Base-by-base conservation (phyloP, 2,888 invertebrate species). In the Ectemnius lituratus region DNA sequence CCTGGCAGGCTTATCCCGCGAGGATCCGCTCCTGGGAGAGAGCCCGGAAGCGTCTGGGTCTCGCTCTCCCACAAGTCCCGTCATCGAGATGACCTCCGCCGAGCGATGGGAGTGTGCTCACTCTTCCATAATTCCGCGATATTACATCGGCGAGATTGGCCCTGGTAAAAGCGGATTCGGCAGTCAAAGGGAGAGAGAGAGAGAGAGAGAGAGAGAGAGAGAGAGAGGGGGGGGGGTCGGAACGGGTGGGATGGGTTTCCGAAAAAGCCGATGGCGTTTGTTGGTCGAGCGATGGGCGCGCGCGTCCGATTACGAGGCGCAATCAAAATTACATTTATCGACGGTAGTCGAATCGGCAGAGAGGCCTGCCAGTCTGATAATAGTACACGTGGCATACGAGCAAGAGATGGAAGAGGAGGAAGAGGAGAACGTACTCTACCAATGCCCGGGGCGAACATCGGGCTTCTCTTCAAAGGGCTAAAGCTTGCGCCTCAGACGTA, bases 71-170 rank as follows among this genome's bases (percentile, higher is more conserved):
- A 11, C 37, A 6, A 37, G 37, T 37, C 37, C 11, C 37, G 37
- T 37, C 37, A 37, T 37, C 37, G 37, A 37, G 37, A 37, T 37
- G 37, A 37, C 37, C 37, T 37, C 37, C 11, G 11, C 1, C 37
- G 37, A 37, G 37, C 37, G 37, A 37, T 11, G 37, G 6, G 6
- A 37, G 8, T 37, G 37, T 37, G 16, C 13, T 16, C 52, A 16
- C 52, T 52, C 52, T 52, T 52, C 52, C 52, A 52, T 52, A 52
- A 52, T 52, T 52, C 52, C 52, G 52, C 52, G 52, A 52, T 52
- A 52, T 16, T 52, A 52, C 52, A 16, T 52, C 52, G 52, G 5
- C 52, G 52, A 52, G 52, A 16, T 52, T 52, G 16, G 52, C 52
- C 16, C 16, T 5, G n/a, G 52, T 16, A 16, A 52, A 16, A 52